These are phyloP conservation scores for Volucella inanis DNA, from an alignment of 2,888 invertebrate species.

Conservation along the genomic window DNA sequence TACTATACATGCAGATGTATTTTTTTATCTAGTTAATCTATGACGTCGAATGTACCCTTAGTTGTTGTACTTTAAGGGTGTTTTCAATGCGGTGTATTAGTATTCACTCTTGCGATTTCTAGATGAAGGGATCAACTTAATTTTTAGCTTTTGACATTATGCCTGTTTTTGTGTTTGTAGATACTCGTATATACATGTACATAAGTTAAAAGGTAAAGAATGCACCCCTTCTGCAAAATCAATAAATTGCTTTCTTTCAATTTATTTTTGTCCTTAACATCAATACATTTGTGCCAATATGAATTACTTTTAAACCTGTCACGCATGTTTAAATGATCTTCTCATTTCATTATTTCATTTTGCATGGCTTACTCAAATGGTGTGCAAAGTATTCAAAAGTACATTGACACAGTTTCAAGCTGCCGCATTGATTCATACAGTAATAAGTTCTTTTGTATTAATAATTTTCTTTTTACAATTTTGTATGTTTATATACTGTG, in stretches of 20 bases:
- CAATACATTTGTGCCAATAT: slow-evolving; percentile 28
- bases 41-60: slow-evolving; percentile 38
- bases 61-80: slow-evolving; percentile 16
- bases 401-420: slow-evolving; percentile 63
- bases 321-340: slow-evolving; percentile 64
- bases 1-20: slow-evolving; percentile 63
- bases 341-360: slow-evolving; percentile 63
- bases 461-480: background rate
- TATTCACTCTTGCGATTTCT: slow-evolving; percentile 30
- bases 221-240: slow-evolving; percentile 1
- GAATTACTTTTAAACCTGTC: slow-evolving; percentile 41
- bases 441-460: slow-evolving; percentile 12
- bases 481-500: too few relatives aligned
- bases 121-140: slow-evolving; percentile 27
- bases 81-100: slow-evolving; percentile 22
- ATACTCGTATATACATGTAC: background rate
- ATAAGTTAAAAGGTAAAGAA: background rate
- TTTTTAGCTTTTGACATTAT: slow-evolving; percentile 53
- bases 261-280: slow-evolving; percentile 23
- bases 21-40: slow-evolving; percentile 68
- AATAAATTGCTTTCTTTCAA: slow-evolving; percentile 14
- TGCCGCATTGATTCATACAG: slow-evolving; percentile 48
- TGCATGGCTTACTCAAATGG: slow-evolving; percentile 67
- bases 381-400: slow-evolving; percentile 59
- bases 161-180: too few relatives aligned